Conservation (phyloP, 2,797 vertebrate species). For the Periparus ater region DNA sequence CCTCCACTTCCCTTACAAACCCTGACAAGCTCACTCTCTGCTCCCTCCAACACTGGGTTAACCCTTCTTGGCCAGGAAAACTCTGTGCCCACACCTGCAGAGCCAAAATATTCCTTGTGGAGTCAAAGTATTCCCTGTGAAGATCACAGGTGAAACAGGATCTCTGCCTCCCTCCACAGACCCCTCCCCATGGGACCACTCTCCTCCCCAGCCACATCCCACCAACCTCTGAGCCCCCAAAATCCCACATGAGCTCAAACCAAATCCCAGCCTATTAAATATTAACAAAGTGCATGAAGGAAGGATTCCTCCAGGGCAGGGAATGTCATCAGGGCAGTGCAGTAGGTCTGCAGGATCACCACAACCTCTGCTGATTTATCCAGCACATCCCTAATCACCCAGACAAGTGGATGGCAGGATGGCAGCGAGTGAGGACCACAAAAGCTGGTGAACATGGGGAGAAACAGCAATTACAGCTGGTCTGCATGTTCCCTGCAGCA, state of each 20-base stretch:
- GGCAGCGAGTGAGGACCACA: not conserved
- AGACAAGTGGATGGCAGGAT: not conserved
- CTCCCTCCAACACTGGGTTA: not conserved
- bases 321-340: not conserved
- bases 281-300: not conserved
- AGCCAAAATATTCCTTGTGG: not conserved
- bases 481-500: not conserved
- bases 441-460: not conserved
- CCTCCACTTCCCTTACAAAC: not conserved
- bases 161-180: not conserved
- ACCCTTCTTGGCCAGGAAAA: not conserved
- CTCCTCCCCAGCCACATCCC: not conserved
- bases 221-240: accelerated
- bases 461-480: not conserved
- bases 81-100: not conserved
- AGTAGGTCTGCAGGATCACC: not conserved
- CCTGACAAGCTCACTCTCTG: not conserved
- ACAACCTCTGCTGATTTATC: not conserved
- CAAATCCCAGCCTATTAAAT: conserved; percentile 1
- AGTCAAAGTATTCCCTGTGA: not conserved
- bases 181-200: not conserved
- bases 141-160: not conserved
- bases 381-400: not conserved
- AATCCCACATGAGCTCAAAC: not conserved
- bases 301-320: not conserved